Base-by-base conservation (phyloP, 2,888 invertebrate species). In the Sphaerophoria taeniata region DNA sequence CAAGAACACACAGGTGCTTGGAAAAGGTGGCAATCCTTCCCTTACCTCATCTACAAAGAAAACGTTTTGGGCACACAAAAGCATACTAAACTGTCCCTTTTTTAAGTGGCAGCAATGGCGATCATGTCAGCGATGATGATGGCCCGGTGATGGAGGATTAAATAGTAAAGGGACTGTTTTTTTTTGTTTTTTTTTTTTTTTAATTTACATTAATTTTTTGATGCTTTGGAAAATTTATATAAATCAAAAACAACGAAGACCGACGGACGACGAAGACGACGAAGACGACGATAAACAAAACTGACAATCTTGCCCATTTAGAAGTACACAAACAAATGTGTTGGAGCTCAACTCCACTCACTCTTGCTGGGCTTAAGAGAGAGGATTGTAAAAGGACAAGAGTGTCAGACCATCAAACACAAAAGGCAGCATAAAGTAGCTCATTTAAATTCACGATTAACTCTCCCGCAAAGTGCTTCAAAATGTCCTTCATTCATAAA, bases 401-500 rank as follows among this genome's bases (percentile, higher is more conserved):
- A 58, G 12, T 55, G 33, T 24, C 36, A 34, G 31, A 12, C 16
- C 70, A 14, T 36, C 74, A 56, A 53, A 60, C 71, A 60, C 39
- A 60, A 58, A 71, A 45, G 56, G 45, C 33, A 55, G 16, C 24
- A 58, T 49, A 58, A 43, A 31, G 55, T 65, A 75, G 75, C 71
- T 84, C 75, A 84, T 79, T 84, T 79, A 79, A 75, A 79, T 72
- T 79, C 75, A 56, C 73, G 58, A 69, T 55, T 70, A 56, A 75
- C 43, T 60, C 67, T 53, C 72, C n/a, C 4, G 31, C 31, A 51
- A 70, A 45, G 31, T 56, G 39, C 34, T 56, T 6, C 56, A 36
- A 56, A 39, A 49, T 67, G 51, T 67, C 67, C 11, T 53, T n/a
- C 14, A 36, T 51, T 51, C 34, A 43, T 39, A 53, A 67, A 39